A percentile compares a stretch with the other conserved stretches of the same genome.
phyloP scores from a whole-genome alignment of 2,888 invertebrate species.

The Parnassius smintheus region DNA sequence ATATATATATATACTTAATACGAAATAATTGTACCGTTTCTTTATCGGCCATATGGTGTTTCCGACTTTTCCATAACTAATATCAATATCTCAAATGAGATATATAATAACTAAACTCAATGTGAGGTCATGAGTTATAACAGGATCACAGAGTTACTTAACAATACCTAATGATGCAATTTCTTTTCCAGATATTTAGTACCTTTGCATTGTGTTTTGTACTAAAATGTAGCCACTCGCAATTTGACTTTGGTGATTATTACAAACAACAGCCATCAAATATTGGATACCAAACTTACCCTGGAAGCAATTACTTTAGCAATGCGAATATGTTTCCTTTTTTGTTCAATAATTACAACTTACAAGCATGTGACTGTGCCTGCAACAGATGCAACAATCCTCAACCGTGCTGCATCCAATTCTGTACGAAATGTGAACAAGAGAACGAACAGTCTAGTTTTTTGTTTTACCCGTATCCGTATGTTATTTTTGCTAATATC shows the following conservation, averaged over 20 bases:
- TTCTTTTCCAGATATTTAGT: conserved; percentile 16
- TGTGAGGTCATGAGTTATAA: no score
- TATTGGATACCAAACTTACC: conserved; percentile 5
- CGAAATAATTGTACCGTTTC: no score
- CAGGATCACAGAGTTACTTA: no score
- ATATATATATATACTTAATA: no score
- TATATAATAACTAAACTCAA: no score
- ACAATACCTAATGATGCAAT: neutral
- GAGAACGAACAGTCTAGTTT: conserved; percentile 33
- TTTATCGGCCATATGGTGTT: no score
- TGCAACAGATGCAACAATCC: conserved; percentile 42
- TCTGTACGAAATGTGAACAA: conserved; percentile 36
- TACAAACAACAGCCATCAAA: conserved; percentile 10
- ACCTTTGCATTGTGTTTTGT: conserved; percentile 1
- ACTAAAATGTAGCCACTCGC: conserved; percentile 9
- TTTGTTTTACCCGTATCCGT: conserved; percentile 46
- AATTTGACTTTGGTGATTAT: conserved; percentile 14
- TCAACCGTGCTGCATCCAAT: conserved; percentile 41
- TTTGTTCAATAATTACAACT: conserved; percentile 8
- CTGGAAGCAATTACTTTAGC: conserved; percentile 5
- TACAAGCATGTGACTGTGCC: conserved; percentile 32
- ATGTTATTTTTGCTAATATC: conserved; percentile 37
- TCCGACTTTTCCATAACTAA: no score
- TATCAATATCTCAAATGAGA: no score
- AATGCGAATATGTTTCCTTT: conserved; percentile 7